Base-by-base conservation (phyloP, 2,888 invertebrate species). In the Lepeophtheirus nordmannii region DNA sequence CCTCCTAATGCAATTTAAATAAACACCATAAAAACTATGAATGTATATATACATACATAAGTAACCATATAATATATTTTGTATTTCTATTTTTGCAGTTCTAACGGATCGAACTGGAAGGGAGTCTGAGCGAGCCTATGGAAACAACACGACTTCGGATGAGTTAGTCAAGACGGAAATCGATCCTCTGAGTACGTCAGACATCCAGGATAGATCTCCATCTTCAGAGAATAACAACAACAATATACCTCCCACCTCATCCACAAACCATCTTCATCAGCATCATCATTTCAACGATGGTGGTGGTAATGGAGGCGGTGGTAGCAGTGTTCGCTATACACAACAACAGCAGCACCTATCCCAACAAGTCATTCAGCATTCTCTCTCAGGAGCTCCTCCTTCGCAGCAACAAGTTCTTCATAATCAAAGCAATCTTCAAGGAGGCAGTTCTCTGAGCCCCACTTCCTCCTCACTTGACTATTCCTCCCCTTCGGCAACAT, bases 301-400 rank as follows among this genome's bases (percentile, higher is more conserved):
- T 5, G 30, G 30, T n/a, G n/a, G n/a, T n/a, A n/a, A n/a, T n/a
- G n/a, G n/a, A n/a, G n/a, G n/a, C n/a, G n/a, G n/a, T 2, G 30
- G 30, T 5, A 30, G 30, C 30, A 30, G 30, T 30, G 30, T 30
- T 30, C 30, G 30, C 30, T 30, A 30, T 30, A 30, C 30, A 7
- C 30, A n/a, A 46, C 53, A 46, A 14, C n/a, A 14, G 53, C 53
- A n/a, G 8, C 53, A 17, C 53, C 8, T 14, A 46, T 46, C 53
- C 53, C 53, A 46, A 46, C 53, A 46, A 46, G 53, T n/a, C n/a
- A 46, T n/a, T 46, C 53, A n/a, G 14, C 53, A 46, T n/a, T 46
- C 53, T 5, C 53, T 17, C 14, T n/a, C 53, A 46, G 53, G n/a
- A 46, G 53, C 53, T 5, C 3, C 30, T 30, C n/a, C 53, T 46